Percentiles rank a stretch among this genome's conserved stretches.
Conservation (phyloP, 1,140 invertebrate genomes). For the Acromyrmex echinatior region DNA sequence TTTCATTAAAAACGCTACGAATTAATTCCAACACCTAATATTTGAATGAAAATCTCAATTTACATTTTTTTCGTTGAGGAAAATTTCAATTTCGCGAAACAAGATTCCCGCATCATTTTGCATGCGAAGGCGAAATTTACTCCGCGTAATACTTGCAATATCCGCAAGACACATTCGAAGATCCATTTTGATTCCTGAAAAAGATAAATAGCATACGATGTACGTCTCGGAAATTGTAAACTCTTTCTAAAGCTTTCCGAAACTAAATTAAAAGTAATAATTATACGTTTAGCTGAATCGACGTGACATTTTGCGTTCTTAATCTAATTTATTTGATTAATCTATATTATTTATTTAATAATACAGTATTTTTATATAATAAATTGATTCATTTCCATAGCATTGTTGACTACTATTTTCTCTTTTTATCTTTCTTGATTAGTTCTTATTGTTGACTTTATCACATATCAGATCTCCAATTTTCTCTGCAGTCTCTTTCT, state of each 20-base stretch:
- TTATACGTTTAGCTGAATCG: background rate
- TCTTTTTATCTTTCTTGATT: background rate
- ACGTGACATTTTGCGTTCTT: background rate
- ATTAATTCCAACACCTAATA: too few relatives aligned
- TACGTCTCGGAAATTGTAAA: background rate
- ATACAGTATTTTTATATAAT: too few relatives aligned
- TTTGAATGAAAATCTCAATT: background rate
- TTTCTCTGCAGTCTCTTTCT: background rate
- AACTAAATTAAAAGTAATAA: background rate
- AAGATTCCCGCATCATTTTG: background rate
- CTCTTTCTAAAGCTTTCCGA: background rate
- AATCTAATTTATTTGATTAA: background rate
- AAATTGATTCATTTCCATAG: background rate
- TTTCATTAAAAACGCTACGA: too few relatives aligned
- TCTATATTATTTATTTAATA: background rate
- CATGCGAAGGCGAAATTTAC: background rate
- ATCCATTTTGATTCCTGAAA: background rate
- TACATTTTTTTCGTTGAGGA: constrained; percentile 29
- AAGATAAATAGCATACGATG: background rate
- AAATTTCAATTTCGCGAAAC: constrained; percentile 52
- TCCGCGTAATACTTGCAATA: background rate
- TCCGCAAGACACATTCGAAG: background rate
- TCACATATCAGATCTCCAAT: background rate
- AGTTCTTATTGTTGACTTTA: background rate
- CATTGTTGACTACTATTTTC: background rate